phyloP scores from a whole-genome alignment of 2,888 invertebrate species.

The Pterostichus madidus region DNA sequence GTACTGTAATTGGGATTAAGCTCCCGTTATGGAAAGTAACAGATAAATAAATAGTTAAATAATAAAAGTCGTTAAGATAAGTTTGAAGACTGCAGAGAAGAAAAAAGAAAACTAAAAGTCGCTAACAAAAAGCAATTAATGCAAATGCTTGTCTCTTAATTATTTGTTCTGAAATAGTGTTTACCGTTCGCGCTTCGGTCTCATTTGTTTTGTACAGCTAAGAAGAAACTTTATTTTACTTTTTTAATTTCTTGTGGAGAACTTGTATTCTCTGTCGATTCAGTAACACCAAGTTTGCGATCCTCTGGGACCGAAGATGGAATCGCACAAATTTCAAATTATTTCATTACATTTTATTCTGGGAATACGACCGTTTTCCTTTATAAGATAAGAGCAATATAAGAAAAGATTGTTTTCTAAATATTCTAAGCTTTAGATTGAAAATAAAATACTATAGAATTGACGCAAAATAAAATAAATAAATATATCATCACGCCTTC shows the following conservation, averaged over 20 bases:
- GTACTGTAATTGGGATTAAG: no score
- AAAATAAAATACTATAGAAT: no score
- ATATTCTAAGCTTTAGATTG: no score
- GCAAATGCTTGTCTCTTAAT: constrained; percentile 33
- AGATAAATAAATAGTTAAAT: no score
- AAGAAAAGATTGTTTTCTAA: no score
- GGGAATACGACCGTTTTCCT: no score
- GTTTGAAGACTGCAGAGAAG: neutral
- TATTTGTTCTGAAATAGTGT: constrained; percentile 22
- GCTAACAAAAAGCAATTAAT: constrained; percentile 15
- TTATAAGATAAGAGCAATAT: no score
- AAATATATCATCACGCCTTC: no score
- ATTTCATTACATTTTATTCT: no score
- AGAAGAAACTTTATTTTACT: constrained; percentile 9
- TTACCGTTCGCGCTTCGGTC: neutral
- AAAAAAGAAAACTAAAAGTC: neutral
- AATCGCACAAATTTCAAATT: no score
- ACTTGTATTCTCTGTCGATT: constrained; percentile 5
- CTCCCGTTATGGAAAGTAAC: no score
- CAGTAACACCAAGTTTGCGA: neutral
- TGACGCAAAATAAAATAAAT: no score
- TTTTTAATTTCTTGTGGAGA: constrained; percentile 15
- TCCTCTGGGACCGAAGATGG: neutral
- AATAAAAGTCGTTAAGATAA: neutral
- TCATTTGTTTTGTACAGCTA: neutral